Percentiles rank a stretch among this genome's conserved stretches.
These are phyloP conservation scores for Sepiola atlantica DNA, from an alignment of 2,888 invertebrate species.

Conservation along the genomic window DNA sequence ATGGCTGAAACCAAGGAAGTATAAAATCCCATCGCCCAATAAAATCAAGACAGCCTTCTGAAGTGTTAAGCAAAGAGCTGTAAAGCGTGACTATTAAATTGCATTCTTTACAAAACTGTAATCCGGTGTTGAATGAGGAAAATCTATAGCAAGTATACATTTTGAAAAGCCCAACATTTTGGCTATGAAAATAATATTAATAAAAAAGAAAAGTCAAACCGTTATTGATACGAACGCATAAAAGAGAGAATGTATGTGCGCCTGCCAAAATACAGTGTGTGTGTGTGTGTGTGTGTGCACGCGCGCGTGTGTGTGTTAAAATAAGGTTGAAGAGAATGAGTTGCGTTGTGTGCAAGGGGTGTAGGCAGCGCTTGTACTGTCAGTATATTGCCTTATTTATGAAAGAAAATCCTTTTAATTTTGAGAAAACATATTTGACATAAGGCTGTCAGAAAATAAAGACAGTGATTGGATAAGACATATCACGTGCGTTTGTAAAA, in stretches of 20 bases:
- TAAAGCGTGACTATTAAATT: not conserved
- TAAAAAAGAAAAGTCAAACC: not conserved
- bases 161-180: not conserved
- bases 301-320: not conserved
- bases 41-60: not conserved
- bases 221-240: not conserved
- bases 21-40: not conserved
- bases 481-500: not conserved
- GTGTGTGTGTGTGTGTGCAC: not conserved
- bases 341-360: not conserved
- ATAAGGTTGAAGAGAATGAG: not conserved
- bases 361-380: not conserved
- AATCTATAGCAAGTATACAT: not conserved
- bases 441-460: not conserved
- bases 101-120: not conserved
- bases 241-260: not conserved
- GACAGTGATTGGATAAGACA: not conserved
- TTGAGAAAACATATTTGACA: not conserved
- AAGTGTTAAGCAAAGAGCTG: not conserved
- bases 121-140: not conserved
- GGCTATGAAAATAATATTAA: not conserved
- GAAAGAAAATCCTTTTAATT: slow-evolving; percentile 6
- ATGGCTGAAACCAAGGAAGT: not conserved
- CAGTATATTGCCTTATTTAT: not conserved
- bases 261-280: not conserved